phyloP scores from a whole-genome alignment of 2,797 vertebrate genomes.

The Oryzias sinensis region DNA sequence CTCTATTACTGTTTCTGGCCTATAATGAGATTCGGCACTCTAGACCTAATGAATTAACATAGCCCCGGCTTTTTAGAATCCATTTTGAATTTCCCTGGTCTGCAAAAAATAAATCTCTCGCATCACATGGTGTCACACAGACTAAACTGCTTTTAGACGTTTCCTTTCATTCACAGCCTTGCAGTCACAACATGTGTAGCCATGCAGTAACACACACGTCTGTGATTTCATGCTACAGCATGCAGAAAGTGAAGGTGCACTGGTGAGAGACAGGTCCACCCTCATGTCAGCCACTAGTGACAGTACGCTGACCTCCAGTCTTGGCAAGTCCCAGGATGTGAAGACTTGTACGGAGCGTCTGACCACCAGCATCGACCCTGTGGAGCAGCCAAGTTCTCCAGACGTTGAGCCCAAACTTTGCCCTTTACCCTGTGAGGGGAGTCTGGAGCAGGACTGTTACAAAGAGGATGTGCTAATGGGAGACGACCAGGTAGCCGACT shows the following conservation, averaged over 20 bases:
- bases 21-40: constrained; percentile 50
- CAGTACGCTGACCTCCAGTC: constrained; percentile 61
- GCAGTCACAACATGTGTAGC: constrained; percentile 47
- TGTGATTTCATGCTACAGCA: constrained; percentile 82
- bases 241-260: constrained; percentile 81
- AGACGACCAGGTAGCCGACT: constrained; percentile 91
- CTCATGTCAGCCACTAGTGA: constrained; percentile 68
- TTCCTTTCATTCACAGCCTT: constrained; percentile 44
- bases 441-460: constrained; percentile 67
- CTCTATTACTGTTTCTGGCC: constrained; percentile 36
- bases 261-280: constrained; percentile 75
- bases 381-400: constrained; percentile 71
- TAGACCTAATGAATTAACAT: constrained; percentile 24
- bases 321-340: constrained; percentile 58
- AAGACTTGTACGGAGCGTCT: constrained; percentile 60
- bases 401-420: constrained; percentile 62
- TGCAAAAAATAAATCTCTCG: constrained; percentile 21
- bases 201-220: constrained; percentile 77
- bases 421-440: constrained; percentile 57
- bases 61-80: constrained; percentile 26
- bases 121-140: constrained; percentile 42
- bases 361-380: constrained; percentile 62
- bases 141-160: constrained; percentile 41
- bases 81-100: constrained; percentile 14
- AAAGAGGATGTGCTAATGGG: constrained; percentile 85